A percentile compares a stretch with the other conserved stretches of the same genome.
These are phyloP conservation scores for Aricia agestis DNA, from an alignment of 1,140 invertebrate species.

Conservation along the genomic window DNA sequence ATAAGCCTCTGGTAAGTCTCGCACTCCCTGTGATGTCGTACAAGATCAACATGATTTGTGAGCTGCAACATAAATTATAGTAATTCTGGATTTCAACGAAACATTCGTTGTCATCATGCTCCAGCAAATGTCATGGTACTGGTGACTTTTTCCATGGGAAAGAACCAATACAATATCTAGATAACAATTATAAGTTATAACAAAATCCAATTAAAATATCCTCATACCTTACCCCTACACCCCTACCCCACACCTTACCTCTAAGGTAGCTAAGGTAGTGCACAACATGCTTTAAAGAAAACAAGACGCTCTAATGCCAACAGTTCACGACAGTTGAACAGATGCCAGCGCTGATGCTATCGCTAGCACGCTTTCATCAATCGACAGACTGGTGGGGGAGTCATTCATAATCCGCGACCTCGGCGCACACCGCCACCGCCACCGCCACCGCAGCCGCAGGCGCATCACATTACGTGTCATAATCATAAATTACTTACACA, in stretches of 20 bases:
- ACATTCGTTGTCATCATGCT: not conserved
- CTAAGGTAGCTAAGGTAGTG: no score
- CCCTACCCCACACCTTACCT: no score
- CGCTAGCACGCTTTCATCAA: slow-evolving; percentile 52
- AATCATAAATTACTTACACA: slow-evolving; percentile 42
- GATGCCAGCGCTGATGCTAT: not conserved
- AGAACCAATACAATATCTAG: no score
- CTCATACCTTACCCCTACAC: no score
- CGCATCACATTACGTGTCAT: slow-evolving; percentile 42
- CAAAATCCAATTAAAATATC: no score
- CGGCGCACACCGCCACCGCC: slow-evolving; percentile 35
- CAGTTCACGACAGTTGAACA: not conserved
- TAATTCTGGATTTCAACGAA: not conserved
- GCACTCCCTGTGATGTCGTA: not conserved
- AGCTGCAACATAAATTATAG: not conserved
- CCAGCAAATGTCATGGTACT: not conserved
- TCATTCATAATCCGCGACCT: slow-evolving; percentile 55
- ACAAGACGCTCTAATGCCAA: no score
- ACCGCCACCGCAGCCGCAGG: slow-evolving; percentile 36
- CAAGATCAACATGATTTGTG: not conserved
- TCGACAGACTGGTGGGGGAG: slow-evolving; percentile 40
- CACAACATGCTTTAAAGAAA: no score
- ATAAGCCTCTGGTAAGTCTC: not conserved
- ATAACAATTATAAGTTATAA: no score
- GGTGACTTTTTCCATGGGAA: no score